Evolutionary conservation across 1,140 invertebrate species (phyloP).

Genomic region (Acromyrmex heyeri): DNA sequence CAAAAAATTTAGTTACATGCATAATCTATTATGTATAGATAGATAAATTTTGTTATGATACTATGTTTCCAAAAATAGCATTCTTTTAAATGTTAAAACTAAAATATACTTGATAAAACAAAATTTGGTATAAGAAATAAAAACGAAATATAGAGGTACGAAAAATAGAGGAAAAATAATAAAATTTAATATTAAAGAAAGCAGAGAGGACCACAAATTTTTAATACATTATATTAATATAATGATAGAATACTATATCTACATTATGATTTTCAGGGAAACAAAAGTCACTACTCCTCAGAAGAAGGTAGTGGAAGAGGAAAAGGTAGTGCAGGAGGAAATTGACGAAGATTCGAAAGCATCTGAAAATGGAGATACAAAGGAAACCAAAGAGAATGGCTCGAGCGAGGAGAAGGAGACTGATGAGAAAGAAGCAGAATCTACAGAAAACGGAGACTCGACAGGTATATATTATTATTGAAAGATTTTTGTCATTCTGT

Average conservation of each 20-base stretch:
- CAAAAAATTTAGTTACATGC: not conserved
- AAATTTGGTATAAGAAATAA: too few relatives aligned
- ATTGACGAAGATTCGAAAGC: slow-evolving; percentile 84
- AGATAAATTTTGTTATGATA: too few relatives aligned
- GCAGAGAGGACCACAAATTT: not conserved
- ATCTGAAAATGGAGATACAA: slow-evolving; percentile 85
- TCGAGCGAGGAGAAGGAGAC: slow-evolving; percentile 84
- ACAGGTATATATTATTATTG: slow-evolving; percentile 76
- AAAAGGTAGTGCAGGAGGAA: slow-evolving; percentile 78
- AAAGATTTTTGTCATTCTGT: not conserved
- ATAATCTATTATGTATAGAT: not conserved
- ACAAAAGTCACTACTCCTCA: slow-evolving; percentile 88
- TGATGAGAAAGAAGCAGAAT: slow-evolving; percentile 88
- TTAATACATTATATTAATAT: not conserved
- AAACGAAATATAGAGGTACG: too few relatives aligned
- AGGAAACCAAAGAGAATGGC: slow-evolving; percentile 87
- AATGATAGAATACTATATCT: not conserved
- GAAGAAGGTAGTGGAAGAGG: slow-evolving; percentile 85
- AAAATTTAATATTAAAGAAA: too few relatives aligned
- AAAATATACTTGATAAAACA: too few relatives aligned
- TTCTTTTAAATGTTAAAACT: too few relatives aligned
- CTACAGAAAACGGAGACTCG: slow-evolving; percentile 88
- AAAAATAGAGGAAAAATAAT: too few relatives aligned
- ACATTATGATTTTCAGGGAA: slow-evolving; percentile 77
- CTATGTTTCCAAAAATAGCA: too few relatives aligned